A percentile compares a stretch with the other conserved stretches of the same genome.
These are phyloP conservation scores for Arion vulgaris DNA, from an alignment of 1,140 invertebrate species.

Conservation along the genomic window DNA sequence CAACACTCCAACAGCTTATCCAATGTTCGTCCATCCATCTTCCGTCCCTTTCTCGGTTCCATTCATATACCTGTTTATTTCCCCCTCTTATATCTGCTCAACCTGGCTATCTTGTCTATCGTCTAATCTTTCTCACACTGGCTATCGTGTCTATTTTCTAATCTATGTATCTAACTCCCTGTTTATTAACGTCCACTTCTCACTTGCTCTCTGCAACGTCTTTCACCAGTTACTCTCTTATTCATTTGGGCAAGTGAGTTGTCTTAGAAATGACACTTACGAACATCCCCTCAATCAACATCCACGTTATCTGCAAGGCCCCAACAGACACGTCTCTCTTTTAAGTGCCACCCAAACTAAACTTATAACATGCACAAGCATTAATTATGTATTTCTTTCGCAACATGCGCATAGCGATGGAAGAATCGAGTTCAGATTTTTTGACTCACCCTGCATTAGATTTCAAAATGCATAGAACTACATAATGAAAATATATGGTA, in stretches of 20 bases:
- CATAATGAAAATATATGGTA: background rate
- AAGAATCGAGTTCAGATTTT: conserved; percentile 8
- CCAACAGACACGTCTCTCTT: background rate
- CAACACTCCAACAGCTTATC: background rate
- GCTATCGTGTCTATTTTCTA: background rate
- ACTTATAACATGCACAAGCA: background rate
- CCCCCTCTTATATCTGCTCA: too few species aligned
- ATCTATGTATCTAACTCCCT: background rate
- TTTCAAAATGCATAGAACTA: background rate
- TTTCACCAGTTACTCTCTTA: background rate
- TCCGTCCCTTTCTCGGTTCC: too few species aligned
- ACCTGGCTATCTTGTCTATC: background rate
- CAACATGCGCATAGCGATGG: background rate
- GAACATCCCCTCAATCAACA: background rate
- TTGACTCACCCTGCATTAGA: background rate
- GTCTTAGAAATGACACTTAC: background rate
- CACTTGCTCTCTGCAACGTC: background rate
- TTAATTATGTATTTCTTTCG: conserved; percentile 15
- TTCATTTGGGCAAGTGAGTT: background rate
- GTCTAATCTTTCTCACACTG: background rate
- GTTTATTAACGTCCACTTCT: background rate
- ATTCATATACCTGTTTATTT: too few species aligned
- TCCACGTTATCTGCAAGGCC: background rate
- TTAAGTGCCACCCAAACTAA: background rate
- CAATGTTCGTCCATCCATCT: too few species aligned